Percentiles rank a stretch among this genome's conserved stretches.
These are phyloP conservation scores for Lepidurus apus DNA, from an alignment of 1,140 invertebrate species.

Conservation along the genomic window DNA sequence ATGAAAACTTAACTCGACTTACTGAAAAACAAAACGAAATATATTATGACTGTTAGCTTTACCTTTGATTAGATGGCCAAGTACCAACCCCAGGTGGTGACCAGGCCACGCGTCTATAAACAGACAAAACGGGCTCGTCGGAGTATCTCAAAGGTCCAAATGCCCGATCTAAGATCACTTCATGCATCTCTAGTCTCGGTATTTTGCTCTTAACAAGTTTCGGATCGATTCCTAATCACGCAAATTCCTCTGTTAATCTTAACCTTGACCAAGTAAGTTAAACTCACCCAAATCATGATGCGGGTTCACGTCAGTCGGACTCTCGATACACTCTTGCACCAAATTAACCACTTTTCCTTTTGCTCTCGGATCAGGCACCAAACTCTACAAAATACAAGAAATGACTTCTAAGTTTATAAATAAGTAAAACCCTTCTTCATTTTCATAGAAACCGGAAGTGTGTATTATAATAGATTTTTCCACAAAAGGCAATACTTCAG, in stretches of 20 bases:
- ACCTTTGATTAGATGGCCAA: not conserved
- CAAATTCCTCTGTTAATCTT: not conserved
- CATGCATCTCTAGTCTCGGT: not conserved
- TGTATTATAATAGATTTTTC: not conserved
- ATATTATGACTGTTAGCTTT: too few species aligned
- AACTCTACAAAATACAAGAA: not conserved
- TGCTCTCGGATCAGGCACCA: slow-evolving; percentile 11
- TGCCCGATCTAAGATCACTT: not conserved
- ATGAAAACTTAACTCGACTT: too few species aligned
- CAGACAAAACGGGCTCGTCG: slow-evolving; percentile 7
- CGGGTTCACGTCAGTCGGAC: not conserved
- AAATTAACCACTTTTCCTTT: not conserved
- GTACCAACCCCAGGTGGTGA: not conserved
- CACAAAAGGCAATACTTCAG: not conserved
- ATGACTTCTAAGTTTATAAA: not conserved
- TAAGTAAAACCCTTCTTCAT: not conserved
- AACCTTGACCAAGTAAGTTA: not conserved
- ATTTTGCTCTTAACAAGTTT: not conserved
- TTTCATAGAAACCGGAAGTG: not conserved
- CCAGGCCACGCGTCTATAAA: not conserved
- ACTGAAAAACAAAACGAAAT: too few species aligned
- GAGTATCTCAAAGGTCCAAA: not conserved
- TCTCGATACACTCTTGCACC: not conserved
- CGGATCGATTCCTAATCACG: not conserved
- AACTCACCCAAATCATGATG: not conserved